Conservation (phyloP, 2,888 invertebrate species). For the Micoletzkya japonica region DNA sequence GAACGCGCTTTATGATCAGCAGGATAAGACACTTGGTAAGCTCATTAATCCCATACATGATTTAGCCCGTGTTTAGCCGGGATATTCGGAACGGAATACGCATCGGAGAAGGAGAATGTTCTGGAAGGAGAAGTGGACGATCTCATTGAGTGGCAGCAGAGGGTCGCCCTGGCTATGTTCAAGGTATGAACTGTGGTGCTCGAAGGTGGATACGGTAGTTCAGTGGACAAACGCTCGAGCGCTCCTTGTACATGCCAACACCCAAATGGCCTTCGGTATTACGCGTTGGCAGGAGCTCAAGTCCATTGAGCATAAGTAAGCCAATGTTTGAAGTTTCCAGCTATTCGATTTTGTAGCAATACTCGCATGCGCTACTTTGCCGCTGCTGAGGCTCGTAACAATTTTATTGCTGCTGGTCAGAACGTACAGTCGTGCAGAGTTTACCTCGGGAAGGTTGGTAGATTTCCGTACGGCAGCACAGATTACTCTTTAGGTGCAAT, state of each 20-base stretch:
- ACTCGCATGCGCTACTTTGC: constrained; percentile 66
- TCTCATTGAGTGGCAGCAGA: constrained; percentile 67
- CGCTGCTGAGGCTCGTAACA: constrained; percentile 69
- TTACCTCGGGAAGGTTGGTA: constrained; percentile 66
- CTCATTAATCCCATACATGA: neutral
- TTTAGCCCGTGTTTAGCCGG: constrained; percentile 58
- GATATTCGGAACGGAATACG: constrained; percentile 69
- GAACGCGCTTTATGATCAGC: constrained; percentile 66
- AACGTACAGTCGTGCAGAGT: constrained; percentile 68
- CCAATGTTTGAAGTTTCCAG: neutral
- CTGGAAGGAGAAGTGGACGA: constrained; percentile 68
- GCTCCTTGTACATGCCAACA: constrained; percentile 68
- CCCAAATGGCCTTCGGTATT: constrained; percentile 67
- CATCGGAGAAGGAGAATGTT: constrained; percentile 68
- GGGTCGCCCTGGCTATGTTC: constrained; percentile 68
- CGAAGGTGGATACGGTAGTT: neutral
- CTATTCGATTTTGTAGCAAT: constrained; percentile 60
- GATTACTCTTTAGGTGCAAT: constrained; percentile 61
- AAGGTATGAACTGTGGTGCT: constrained; percentile 53
- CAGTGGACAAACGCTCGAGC: constrained; percentile 40
- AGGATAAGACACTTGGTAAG: constrained; percentile 67
- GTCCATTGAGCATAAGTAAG: constrained; percentile 63
- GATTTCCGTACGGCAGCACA: neutral
- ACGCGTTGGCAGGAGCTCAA: constrained; percentile 67
- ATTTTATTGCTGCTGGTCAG: constrained; percentile 69